Evolutionary conservation across 2,797 vertebrate genomes (phyloP).

Genomic region (Coracias cyanogaster): DNA sequence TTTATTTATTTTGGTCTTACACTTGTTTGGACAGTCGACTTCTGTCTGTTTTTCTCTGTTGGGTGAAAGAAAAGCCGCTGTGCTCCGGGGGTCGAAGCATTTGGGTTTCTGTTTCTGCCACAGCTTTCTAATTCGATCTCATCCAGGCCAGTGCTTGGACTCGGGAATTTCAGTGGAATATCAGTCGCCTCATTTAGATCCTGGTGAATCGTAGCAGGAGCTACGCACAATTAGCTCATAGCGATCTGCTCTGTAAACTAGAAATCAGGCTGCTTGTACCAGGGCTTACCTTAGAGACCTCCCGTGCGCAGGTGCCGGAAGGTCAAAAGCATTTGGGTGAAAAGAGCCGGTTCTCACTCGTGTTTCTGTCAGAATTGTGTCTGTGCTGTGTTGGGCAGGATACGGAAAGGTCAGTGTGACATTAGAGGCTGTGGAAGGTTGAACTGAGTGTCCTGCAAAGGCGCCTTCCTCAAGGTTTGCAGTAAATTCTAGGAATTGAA

Average conservation of each 20-base stretch:
- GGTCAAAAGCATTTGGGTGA: not conserved
- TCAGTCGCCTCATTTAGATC: not conserved
- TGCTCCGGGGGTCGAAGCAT: not conserved
- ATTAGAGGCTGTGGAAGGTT: not conserved
- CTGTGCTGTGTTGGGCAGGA: not conserved
- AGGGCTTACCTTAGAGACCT: not conserved
- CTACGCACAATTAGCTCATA: not conserved
- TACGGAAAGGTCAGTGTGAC: not conserved
- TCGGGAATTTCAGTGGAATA: not conserved
- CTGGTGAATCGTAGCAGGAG: not conserved
- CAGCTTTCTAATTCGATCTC: not conserved
- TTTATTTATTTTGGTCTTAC: not conserved
- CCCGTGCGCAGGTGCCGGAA: not conserved
- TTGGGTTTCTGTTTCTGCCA: not conserved
- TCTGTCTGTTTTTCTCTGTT: not conserved
- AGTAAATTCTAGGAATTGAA: not conserved
- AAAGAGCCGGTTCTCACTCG: not conserved
- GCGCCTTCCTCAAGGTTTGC: not conserved
- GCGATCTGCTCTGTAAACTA: not conserved
- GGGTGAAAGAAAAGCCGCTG: not conserved
- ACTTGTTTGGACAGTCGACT: not conserved
- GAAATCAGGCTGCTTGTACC: not conserved
- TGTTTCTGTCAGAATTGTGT: not conserved
- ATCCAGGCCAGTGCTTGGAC: not conserved
- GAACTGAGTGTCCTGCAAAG: not conserved